A percentile compares a stretch with the other conserved stretches of the same genome.
Evolutionary conservation across 23 tunicate species (phyloP).

Genomic region (Styela plicata): DNA sequence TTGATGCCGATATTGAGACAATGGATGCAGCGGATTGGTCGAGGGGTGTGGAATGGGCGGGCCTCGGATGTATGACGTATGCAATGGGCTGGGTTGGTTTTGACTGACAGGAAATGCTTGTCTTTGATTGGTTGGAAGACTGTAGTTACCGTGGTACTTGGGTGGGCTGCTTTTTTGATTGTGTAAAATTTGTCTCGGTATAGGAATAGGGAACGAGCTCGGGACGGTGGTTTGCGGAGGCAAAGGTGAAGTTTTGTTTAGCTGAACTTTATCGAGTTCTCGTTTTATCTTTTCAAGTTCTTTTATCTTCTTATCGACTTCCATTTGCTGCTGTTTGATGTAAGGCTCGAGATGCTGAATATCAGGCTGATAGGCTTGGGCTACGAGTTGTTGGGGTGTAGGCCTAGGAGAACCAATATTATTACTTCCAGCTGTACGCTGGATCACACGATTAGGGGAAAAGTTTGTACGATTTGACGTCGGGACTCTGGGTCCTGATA

Average conservation of each 20-base stretch:
- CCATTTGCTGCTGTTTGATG: slow-evolving; percentile 18
- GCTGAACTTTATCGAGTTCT: neutral
- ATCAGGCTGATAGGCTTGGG: slow-evolving; percentile 13
- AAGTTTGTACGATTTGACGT: neutral
- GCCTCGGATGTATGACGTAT: neutral
- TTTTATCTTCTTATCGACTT: slow-evolving; percentile 15
- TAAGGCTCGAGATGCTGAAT: slow-evolving; percentile 1
- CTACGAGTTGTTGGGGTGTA: neutral
- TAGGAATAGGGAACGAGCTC: neutral
- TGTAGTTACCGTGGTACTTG: neutral
- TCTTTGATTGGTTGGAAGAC: too few relatives aligned
- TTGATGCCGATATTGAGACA: neutral
- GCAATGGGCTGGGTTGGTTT: neutral
- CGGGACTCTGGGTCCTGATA: neutral
- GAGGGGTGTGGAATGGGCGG: neutral
- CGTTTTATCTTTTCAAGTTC: slow-evolving; percentile 3
- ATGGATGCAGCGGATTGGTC: neutral
- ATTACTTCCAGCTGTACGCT: neutral
- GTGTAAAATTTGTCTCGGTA: neutral
- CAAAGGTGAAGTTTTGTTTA: neutral
- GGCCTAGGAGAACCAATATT: too few relatives aligned
- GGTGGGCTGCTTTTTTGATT: neutral
- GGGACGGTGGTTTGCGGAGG: neutral
- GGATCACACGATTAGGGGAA: neutral
- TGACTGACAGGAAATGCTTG: neutral